Conservation (phyloP, 2,888 invertebrate genomes). For the Drosophila pseudotakahashii region DNA sequence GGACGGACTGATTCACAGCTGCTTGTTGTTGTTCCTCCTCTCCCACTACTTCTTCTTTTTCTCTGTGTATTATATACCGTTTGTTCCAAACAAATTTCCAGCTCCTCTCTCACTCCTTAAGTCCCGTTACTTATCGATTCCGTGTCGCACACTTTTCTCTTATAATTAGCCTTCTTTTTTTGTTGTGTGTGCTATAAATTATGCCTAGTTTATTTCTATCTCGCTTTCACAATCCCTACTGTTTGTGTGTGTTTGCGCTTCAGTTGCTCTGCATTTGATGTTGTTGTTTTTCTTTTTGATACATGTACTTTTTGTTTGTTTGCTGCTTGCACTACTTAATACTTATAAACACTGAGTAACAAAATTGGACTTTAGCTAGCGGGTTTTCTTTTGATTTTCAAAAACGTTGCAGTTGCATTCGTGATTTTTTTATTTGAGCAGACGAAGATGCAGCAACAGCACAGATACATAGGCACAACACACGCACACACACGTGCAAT, state of each 20-base stretch:
- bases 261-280: constrained; percentile 26
- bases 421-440: constrained; percentile 13
- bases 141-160: constrained; percentile 16
- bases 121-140: constrained; percentile 32
- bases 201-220: constrained; percentile 44
- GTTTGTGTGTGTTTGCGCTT: constrained; percentile 29
- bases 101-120: constrained; percentile 19
- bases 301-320: not conserved
- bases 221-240: constrained; percentile 53
- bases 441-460: constrained; percentile 29
- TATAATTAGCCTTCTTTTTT: constrained; percentile 16
- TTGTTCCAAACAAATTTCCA: constrained; percentile 4
- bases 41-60: not conserved
- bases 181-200: constrained; percentile 40
- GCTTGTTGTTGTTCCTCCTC: constrained; percentile 1
- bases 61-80: constrained; percentile 9
- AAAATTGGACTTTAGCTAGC: constrained; percentile 9
- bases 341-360: constrained; percentile 16
- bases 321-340: not conserved
- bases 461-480: constrained; percentile 18
- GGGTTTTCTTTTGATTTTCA: not conserved
- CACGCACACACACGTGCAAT: constrained; percentile 21
- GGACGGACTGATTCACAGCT: constrained; percentile 35
- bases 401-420: constrained; percentile 22
- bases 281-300: constrained; percentile 2